Evolutionary conservation across 1,140 invertebrate species (phyloP), one percentile per base, ranked within the genome.

Genomic region (Ceratina calcarata): DNA sequence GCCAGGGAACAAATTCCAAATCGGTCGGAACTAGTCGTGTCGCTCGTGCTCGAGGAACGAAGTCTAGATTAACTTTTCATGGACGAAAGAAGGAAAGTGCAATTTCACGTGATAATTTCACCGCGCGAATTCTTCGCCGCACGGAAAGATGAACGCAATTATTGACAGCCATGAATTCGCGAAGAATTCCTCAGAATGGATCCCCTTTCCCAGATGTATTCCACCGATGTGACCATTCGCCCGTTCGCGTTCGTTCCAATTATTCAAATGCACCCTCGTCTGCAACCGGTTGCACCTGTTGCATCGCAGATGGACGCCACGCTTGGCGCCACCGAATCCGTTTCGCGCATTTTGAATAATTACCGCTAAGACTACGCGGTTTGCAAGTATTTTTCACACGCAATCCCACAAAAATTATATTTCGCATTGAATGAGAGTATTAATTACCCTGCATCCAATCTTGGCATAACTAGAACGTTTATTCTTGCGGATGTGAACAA

Each of bases 251-350:
- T 32, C 27, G 27, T 89, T 89, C 86, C 89, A 91, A 92, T 91
- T 91, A 92, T 92, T 92, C 91, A 91, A 90, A 91, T 89, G 87
- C 82, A 79, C 81, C 76, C 81, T 74, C 86, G 79, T 77, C 37
- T 45, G 37, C 37, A 45, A 78, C 85, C 79, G 76, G 83, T 71
- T 86, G 82, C 91, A 92, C 91, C 90, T 92, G 91, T 92, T 92
- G 91, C 90, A 86, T 89, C 79, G 61, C 73, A 80, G 84, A 87
- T 87, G 82, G 75, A 45, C 79, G 66, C 20, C 49, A 64, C 24
- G 66, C 51, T 45, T 51, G 65, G 37, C 62, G 60, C 49, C 81
- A n/a, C 60, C 61, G 67, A 76, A 72, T 45, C 80, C 74, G 73
- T 81, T 76, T 67, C 83, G 27, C 60, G 78, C 69, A 81, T 75